Base-by-base conservation (phyloP, 2,113 vertebrate genomes). In the Colius striatus region DNA sequence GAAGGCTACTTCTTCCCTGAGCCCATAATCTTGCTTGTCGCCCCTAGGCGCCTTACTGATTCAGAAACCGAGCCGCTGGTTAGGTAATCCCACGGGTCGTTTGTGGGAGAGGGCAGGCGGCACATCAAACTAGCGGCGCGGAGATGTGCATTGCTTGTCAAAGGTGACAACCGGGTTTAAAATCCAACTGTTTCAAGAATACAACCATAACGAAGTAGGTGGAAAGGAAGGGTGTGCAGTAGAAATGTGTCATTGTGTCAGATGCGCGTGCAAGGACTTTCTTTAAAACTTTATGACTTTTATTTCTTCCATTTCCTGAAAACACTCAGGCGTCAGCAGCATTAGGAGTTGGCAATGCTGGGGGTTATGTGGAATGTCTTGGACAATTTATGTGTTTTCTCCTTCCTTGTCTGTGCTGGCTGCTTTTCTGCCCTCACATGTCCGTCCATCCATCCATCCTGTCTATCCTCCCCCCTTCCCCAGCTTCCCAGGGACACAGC, bases 171-270 rank as follows among this genome's bases (percentile, higher is more conserved):
- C 13, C 10, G 6, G 5, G 14, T 30, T 48, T 12, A 8, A 67
- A 81, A 26, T 10, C 25, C 23, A 0, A 10, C 6, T 11, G 41
- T 34, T 32, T 27, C 6, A 25, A 21, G 72, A 26, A 32, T 30
- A 11, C 16, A 3, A 20, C 14, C 32, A 1, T 51, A 55, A 23
- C 55, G 50, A 72, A 74, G 10, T 16, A 4, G 18, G 36, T 21
- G 12, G 66, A 10, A 43, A 70, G 22, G 32, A 53, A 60, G 18
- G 9, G 36, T 16, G 3, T 0, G 20, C 21, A 11, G 2, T 10
- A 26, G 68, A 84, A 96, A 38, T 48, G 57, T 89, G 84, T 87
- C 87, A 74, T 73, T 91, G 3, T 84, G 90, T 91, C 95, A 94
- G 70, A 21, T 25, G 48, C 6, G 1, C 23, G 3, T 38, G 79